Conservation (phyloP, 2,888 invertebrate species). For the Mythimna impura region DNA sequence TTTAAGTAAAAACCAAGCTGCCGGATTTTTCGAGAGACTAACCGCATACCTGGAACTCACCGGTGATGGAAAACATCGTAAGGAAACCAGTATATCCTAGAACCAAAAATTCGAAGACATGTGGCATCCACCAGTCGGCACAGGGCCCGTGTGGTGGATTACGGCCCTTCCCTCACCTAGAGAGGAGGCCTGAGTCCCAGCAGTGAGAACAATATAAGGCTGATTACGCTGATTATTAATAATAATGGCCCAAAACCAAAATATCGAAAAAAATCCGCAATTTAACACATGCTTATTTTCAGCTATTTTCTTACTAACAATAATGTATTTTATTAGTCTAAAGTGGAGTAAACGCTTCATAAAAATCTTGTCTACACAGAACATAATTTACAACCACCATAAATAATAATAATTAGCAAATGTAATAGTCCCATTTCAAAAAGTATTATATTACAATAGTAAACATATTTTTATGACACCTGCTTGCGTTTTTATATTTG, state of each 20-base stretch:
- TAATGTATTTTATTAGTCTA: slow-evolving; percentile 31
- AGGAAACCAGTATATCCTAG: too few relatives aligned
- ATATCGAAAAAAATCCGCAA: background rate
- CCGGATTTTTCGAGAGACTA: too few relatives aligned
- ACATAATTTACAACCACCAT: slow-evolving; percentile 56
- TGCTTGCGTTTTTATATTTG: slow-evolving; percentile 47
- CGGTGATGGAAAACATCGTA: too few relatives aligned
- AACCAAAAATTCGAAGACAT: too few relatives aligned
- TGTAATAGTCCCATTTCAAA: slow-evolving; percentile 58
- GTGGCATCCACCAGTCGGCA: too few relatives aligned
- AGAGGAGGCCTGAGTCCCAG: too few relatives aligned
- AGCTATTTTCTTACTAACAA: slow-evolving; percentile 10
- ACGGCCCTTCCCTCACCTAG: too few relatives aligned
- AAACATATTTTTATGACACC: slow-evolving; percentile 60
- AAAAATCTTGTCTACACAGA: slow-evolving; percentile 41
- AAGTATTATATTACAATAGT: slow-evolving; percentile 63
- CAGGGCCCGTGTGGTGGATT: too few relatives aligned
- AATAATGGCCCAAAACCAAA: background rate
- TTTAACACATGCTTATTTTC: slow-evolving; percentile 3
- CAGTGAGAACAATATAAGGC: too few relatives aligned
- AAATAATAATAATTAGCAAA: slow-evolving; percentile 64
- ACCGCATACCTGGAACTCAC: too few relatives aligned
- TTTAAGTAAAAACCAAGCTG: background rate
- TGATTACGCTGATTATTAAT: too few relatives aligned
- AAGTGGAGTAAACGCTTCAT: slow-evolving; percentile 47